Evolutionary conservation across 2,113 vertebrate species (phyloP), one percentile per base, ranked within the genome.

Genomic region (Pygoscelis antarcticus): DNA sequence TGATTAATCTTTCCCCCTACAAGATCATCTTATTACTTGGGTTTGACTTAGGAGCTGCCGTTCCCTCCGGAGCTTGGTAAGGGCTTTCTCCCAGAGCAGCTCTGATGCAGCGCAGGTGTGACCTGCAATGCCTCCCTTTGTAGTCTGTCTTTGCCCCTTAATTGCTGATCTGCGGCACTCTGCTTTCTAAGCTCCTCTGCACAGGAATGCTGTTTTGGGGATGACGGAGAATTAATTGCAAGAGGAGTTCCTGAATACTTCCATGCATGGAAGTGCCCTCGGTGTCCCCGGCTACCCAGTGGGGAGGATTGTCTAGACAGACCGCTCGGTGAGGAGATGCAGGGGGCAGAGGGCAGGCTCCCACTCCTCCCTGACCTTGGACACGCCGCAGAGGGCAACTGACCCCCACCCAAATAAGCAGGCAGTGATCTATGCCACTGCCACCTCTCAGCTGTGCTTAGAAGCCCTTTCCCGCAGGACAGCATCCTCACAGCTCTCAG

Each of bases 1-100:
- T 47, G 30, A 95, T 96, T 96, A 97, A 86, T 97, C 91, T 95
- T 80, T 91, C 62, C 52, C 55, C 79, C 83, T 94, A 69, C 54
- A 90, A 93, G 83, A 72, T 79, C 93, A 69, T 75, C 90, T 93
- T 95, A 93, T 96, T 96, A 88, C 79, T 68, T 34, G 65, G 66
- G 79, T 84, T 96, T 95, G 91, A 64, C 72, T 92, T 74, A 38
- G 66, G 87, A 89, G 81, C 70, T 79, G 93, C 91, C 0, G 0
- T 54, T 96, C 96, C 96, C 86, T 88, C 60, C 0, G 74, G 77
- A 96, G 66, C 83, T 69, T 5, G 51, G 22, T 62, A n/a, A 90
- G 76, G 49, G 42, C 77, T 97, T 91, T 77, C 47, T 88, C 64
- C 46, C 18, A 1, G 90, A 14, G 9, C 58, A n/a, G 93, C 58